phyloP scores from a whole-genome alignment of 2,888 invertebrate species.

The Perizoma affinitatum region DNA sequence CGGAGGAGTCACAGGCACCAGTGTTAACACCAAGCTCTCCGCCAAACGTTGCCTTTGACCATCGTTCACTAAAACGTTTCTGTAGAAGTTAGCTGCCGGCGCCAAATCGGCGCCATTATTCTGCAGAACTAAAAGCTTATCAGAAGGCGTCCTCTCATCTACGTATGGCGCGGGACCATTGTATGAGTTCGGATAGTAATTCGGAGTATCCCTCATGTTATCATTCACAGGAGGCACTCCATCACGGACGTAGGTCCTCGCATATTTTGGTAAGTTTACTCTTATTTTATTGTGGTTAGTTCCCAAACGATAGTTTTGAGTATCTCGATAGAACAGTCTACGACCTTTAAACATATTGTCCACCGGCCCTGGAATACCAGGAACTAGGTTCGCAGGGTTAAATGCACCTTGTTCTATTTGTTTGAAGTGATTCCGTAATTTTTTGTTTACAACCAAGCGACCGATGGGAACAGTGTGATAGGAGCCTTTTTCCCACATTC shows the following conservation, averaged over 20 bases:
- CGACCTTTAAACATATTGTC: conserved; percentile 60
- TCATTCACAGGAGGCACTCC: conserved; percentile 82
- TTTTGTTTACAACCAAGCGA: conserved; percentile 90
- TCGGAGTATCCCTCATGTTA: conserved; percentile 94
- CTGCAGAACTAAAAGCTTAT: conserved; percentile 26
- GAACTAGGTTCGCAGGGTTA: conserved; percentile 64
- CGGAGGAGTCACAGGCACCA: conserved; percentile 28
- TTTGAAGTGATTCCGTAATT: conserved; percentile 85
- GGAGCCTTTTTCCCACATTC: conserved; percentile 91
- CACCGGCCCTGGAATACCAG: conserved; percentile 66
- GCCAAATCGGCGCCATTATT: conserved; percentile 31
- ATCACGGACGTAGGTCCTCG: conserved; percentile 59
- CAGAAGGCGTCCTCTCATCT: conserved; percentile 57
- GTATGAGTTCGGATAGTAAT: conserved; percentile 97
- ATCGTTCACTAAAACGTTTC: conserved; percentile 80
- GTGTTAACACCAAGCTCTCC: conserved; percentile 13
- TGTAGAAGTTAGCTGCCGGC: conserved; percentile 89
- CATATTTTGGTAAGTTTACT: conserved; percentile 59
- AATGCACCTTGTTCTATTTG: conserved; percentile 56
- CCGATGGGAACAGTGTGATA: conserved; percentile 92
- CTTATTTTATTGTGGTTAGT: conserved; percentile 59
- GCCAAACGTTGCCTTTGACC: conserved; percentile 35
- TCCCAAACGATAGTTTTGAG: conserved; percentile 65
- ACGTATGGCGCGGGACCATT: conserved; percentile 89
- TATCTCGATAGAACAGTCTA: conserved; percentile 55